A percentile compares a stretch with the other conserved stretches of the same genome.
Evolutionary conservation across 2,888 invertebrate species (phyloP).

Genomic region (Pristionchus arcanus): DNA sequence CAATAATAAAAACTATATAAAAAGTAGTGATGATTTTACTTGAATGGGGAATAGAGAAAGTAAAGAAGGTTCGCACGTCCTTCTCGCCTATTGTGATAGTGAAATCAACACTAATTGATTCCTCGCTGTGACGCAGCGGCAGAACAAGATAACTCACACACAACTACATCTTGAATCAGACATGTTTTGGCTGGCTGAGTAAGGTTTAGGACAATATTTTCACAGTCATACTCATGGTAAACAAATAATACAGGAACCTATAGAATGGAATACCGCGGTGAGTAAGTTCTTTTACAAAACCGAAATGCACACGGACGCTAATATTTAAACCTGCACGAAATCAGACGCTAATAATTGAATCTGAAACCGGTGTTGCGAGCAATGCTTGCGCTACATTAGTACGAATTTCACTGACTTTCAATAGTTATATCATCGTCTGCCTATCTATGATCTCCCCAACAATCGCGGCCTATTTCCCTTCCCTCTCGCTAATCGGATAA

Average conservation of each 20-base stretch:
- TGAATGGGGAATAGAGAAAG: not conserved
- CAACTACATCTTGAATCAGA: not conserved
- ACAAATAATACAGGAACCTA: not conserved
- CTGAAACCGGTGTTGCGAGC: too few relatives aligned
- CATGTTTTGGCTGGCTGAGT: not conserved
- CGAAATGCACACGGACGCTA: too few relatives aligned
- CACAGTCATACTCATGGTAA: not conserved
- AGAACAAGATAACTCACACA: not conserved
- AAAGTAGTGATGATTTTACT: too few relatives aligned
- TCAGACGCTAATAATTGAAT: too few relatives aligned
- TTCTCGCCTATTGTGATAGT: slow-evolving; percentile 20
- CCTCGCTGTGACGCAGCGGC: not conserved
- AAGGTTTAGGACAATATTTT: not conserved
- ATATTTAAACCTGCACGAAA: too few relatives aligned
- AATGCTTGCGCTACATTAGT: too few relatives aligned
- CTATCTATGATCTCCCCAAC: not conserved
- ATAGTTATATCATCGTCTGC: not conserved
- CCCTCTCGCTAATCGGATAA: not conserved
- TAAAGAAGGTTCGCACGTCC: not conserved
- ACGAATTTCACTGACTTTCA: too few relatives aligned
- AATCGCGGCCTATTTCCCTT: not conserved
- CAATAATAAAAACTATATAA: too few relatives aligned
- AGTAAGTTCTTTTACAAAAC: too few relatives aligned
- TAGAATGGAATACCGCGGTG: not conserved
- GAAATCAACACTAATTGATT: not conserved